A percentile compares a stretch with the other conserved stretches of the same genome.
Evolutionary conservation across 64 coral and sea anemone species (phyloP).

Genomic region (Montipora foliosa): DNA sequence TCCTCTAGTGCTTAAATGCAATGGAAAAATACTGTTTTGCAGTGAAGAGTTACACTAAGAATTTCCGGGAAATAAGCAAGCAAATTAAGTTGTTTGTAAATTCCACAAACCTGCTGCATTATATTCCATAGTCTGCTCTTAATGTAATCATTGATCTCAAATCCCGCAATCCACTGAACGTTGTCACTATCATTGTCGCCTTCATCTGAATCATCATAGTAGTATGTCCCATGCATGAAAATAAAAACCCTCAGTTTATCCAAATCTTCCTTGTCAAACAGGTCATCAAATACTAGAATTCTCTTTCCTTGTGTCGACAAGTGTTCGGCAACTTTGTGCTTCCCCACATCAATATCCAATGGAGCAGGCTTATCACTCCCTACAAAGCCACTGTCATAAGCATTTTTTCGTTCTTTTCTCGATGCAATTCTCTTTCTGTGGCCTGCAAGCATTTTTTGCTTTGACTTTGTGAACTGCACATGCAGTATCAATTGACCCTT

Average conservation of each 20-base stretch:
- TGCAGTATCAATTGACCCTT: slow-evolving; percentile 83
- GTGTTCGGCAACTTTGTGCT: slow-evolving; percentile 56
- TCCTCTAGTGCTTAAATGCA: too few species aligned
- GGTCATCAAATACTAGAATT: slow-evolving; percentile 95
- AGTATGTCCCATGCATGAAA: slow-evolving; percentile 92
- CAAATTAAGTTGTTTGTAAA: background rate
- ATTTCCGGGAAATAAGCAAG: background rate
- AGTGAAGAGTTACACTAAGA: background rate
- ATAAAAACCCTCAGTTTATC: slow-evolving; percentile 79
- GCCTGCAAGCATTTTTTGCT: slow-evolving; percentile 76
- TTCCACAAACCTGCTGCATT: slow-evolving; percentile 71
- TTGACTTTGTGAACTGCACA: slow-evolving; percentile 84
- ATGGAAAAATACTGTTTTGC: too few species aligned
- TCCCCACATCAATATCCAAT: slow-evolving; percentile 45
- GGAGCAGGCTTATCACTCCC: slow-evolving; percentile 66
- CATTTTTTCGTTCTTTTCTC: slow-evolving; percentile 34
- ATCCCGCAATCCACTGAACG: slow-evolving; percentile 99
- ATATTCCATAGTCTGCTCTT: slow-evolving; percentile 90
- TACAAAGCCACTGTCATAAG: slow-evolving; percentile 71
- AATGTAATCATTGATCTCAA: slow-evolving; percentile 85
- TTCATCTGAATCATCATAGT: slow-evolving; percentile 95
- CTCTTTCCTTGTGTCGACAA: slow-evolving; percentile 78
- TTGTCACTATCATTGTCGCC: slow-evolving; percentile 87
- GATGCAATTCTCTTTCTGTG: slow-evolving; percentile 49
- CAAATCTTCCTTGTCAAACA: slow-evolving; percentile 91